Conservation (phyloP, 2,888 invertebrate genomes). For the Cinara cedri region DNA sequence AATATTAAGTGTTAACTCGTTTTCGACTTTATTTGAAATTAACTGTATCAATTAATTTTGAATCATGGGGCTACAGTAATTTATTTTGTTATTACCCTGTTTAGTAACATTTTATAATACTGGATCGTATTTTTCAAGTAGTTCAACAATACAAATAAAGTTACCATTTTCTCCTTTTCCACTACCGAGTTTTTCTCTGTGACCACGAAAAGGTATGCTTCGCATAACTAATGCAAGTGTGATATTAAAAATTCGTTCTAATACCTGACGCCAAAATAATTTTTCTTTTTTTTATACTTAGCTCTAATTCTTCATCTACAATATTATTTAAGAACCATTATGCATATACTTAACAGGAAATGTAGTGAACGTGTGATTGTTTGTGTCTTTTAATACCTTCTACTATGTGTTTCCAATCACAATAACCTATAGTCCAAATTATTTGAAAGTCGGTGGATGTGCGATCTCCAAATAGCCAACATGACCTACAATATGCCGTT, state of each 20-base stretch:
- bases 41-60: no score
- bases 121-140: not conserved
- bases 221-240: slow-evolving; percentile 24
- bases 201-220: slow-evolving; percentile 12
- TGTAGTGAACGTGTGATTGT: not conserved
- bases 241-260: not conserved
- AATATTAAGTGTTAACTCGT: not conserved
- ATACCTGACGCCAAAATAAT: not conserved
- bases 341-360: slow-evolving; percentile 5
- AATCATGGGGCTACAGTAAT: no score
- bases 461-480: slow-evolving; percentile 18
- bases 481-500: not conserved
- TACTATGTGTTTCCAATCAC: slow-evolving; percentile 18
- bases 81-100: no score
- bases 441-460: not conserved
- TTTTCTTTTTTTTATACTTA: not conserved
- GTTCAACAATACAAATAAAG: slow-evolving; percentile 24
- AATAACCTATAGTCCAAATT: slow-evolving; percentile 5
- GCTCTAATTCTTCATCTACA: not conserved
- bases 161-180: slow-evolving; percentile 9
- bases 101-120: no score
- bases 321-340: not conserved
- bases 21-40: not conserved
- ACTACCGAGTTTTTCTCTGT: slow-evolving; percentile 19
- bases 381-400: not conserved